Evolutionary conservation across 92 coral and sea anemone genomes (phyloP).

Genomic region (Zoanthus sociatus): DNA sequence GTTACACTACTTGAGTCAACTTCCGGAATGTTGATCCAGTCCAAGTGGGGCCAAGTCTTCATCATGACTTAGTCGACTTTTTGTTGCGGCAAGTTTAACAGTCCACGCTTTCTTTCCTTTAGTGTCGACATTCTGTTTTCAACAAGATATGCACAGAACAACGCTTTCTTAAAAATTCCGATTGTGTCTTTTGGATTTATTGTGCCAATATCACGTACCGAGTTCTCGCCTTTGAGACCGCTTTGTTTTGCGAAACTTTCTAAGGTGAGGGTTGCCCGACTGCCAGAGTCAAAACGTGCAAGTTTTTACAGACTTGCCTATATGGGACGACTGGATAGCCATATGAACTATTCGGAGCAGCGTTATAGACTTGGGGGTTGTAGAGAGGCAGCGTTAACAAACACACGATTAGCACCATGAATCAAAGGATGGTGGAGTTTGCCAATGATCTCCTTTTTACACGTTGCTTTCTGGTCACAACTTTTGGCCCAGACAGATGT

Average conservation of each 20-base stretch:
- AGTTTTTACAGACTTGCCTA: conserved; percentile 34
- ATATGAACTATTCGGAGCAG: conserved; percentile 68
- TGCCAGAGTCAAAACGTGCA: conserved; percentile 65
- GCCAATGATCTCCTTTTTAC: conserved; percentile 53
- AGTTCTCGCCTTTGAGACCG: conserved; percentile 36
- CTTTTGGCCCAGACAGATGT: conserved; percentile 43
- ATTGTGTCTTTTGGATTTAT: conserved; percentile 51
- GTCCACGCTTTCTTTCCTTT: neutral
- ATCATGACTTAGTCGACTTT: too few relatives aligned
- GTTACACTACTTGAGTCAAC: conserved; percentile 45
- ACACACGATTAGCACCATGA: conserved; percentile 54
- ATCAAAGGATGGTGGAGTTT: conserved; percentile 63
- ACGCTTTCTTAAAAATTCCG: too few relatives aligned
- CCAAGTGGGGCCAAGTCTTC: too few relatives aligned
- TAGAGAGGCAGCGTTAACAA: conserved; percentile 28
- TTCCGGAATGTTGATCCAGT: neutral
- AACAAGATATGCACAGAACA: too few relatives aligned
- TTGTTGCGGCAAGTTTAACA: too few relatives aligned
- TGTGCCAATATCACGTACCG: conserved; percentile 46
- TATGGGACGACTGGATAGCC: conserved; percentile 29
- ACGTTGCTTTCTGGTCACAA: conserved; percentile 41
- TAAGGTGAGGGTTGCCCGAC: conserved; percentile 51
- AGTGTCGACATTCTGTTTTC: too few relatives aligned
- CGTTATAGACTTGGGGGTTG: conserved; percentile 26
- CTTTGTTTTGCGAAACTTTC: conserved; percentile 45